Percentiles rank a stretch among this genome's conserved stretches.
Conservation (phyloP, 2,888 invertebrate genomes). For the Hemistola chrysoprasaria region DNA sequence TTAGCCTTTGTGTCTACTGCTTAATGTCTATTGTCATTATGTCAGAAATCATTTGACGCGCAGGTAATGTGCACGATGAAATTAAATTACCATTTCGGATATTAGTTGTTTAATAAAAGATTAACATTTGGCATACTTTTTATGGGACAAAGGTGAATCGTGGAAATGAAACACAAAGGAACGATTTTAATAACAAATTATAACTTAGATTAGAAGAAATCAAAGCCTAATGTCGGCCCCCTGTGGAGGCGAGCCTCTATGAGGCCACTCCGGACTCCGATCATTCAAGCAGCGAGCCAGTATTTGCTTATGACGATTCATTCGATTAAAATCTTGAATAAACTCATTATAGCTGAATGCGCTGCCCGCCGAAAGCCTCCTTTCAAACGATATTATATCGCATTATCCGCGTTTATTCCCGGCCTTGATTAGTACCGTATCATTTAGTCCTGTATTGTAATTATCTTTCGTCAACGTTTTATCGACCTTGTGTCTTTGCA, state of each 20-base stretch:
- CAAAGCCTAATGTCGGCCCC: conserved; percentile 23
- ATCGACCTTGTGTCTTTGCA: conserved; percentile 31
- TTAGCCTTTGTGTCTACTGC: conserved; percentile 46
- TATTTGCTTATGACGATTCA: conserved; percentile 78
- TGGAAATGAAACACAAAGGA: conserved; percentile 12
- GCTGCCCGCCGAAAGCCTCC: conserved; percentile 77
- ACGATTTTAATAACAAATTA: conserved; percentile 16
- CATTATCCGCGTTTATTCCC: conserved; percentile 79
- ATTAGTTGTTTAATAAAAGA: conserved; percentile 1
- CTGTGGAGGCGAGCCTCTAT: conserved; percentile 30
- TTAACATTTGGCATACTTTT: conserved; percentile 10
- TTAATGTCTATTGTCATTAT: conserved; percentile 57
- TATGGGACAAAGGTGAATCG: conserved; percentile 1
- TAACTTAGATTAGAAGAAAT: conserved; percentile 16
- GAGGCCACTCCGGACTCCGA: conserved; percentile 27
- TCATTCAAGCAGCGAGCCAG: conserved; percentile 42
- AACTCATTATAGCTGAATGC: conserved; percentile 78
- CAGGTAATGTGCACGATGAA: conserved; percentile 25
- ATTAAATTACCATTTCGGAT: conserved; percentile 28
- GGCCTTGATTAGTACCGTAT: conserved; percentile 80
- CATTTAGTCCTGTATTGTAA: conserved; percentile 80
- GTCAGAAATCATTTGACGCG: conserved; percentile 27
- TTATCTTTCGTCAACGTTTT: conserved; percentile 53
- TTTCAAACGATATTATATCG: conserved; percentile 78
- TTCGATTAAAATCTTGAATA: conserved; percentile 79